Base-by-base conservation (phyloP, 2,888 invertebrate genomes). In the Idaea aversata region DNA sequence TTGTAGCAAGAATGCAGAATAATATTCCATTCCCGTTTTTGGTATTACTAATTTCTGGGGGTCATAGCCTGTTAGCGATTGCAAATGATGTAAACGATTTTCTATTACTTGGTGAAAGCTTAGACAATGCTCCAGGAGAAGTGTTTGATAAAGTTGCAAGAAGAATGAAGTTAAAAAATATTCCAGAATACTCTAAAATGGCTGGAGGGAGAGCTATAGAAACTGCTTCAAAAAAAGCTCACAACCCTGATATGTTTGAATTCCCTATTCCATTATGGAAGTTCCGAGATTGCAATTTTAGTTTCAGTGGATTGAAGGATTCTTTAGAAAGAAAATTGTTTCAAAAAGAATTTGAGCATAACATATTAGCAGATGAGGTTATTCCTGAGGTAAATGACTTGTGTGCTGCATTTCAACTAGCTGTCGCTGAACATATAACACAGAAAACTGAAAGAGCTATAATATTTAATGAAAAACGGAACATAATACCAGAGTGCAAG, bases 101-200 rank as follows among this genome's bases (percentile, higher is more conserved):
- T 88, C 82, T 95, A 60, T 87, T 98, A 64, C 93, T 99, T 47
- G 99, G 99, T 0, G 93, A 95, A 75, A 93, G 94, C 58, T 77
- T 96, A 25, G 98, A 99, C 86, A 96, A 97, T 92, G 96, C 99
- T 6, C 98, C 99, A 6, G 99, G 99, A 15, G 98, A 99, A 93
- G 95, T 97, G 0, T 95, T 98, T 77, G 99, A 99, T 84, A 99
- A 99, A 93, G 97, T 95, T 69, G 97, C 98, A 1, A 94, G 99
- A 79, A 94, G 97, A 78, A 90, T 99, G 86, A 98, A 97, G 80
- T 88, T 99, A 62, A 95, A 93, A 80, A 96, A 97, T 84, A 87
- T 98, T 66, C 94, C 95, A 13, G 95, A 96, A 78, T 97, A 95
- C 83, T 91, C 94, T n/a, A 83, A 93, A 67, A 83, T 97, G 78